These are phyloP conservation scores for Pyxicephalus adspersus DNA, from an alignment of 2,113 vertebrate species.

Conservation along the genomic window DNA sequence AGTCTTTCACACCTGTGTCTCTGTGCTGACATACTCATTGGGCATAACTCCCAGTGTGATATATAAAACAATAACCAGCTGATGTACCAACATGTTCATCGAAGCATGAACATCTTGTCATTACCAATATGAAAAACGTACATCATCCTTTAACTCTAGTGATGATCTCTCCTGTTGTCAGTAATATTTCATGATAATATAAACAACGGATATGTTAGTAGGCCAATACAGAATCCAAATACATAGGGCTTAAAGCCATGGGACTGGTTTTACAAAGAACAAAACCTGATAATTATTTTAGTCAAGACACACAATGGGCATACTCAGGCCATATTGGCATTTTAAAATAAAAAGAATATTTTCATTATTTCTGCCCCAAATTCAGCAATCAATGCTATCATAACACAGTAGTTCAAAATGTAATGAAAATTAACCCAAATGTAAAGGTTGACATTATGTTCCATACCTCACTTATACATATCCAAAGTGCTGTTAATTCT, in stretches of 20 bases:
- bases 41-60: slow-evolving; percentile 44
- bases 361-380: neutral
- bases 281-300: neutral
- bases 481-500: too few species aligned
- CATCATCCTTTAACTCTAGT: slow-evolving; percentile 42
- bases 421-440: too few species aligned
- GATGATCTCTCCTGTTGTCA: slow-evolving; percentile 36
- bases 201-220: slow-evolving; percentile 31
- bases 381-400: too few species aligned
- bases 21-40: slow-evolving; percentile 36
- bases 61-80: slow-evolving; percentile 52
- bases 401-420: too few species aligned
- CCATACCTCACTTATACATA: too few species aligned
- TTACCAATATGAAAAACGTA: slow-evolving; percentile 46
- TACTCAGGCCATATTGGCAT: neutral
- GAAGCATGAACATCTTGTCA: slow-evolving; percentile 52
- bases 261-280: slow-evolving; percentile 7
- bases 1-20: slow-evolving; percentile 53
- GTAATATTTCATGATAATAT: slow-evolving; percentile 46
- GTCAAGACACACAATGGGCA: neutral
- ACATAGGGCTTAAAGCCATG: neutral
- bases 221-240: slow-evolving; percentile 5
- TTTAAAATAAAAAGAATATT: neutral
- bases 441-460: too few species aligned
- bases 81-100: slow-evolving; percentile 44